A percentile compares a stretch with the other conserved stretches of the same genome.
Evolutionary conservation across 1,140 invertebrate genomes (phyloP).

Genomic region (Drosophila ambigua): DNA sequence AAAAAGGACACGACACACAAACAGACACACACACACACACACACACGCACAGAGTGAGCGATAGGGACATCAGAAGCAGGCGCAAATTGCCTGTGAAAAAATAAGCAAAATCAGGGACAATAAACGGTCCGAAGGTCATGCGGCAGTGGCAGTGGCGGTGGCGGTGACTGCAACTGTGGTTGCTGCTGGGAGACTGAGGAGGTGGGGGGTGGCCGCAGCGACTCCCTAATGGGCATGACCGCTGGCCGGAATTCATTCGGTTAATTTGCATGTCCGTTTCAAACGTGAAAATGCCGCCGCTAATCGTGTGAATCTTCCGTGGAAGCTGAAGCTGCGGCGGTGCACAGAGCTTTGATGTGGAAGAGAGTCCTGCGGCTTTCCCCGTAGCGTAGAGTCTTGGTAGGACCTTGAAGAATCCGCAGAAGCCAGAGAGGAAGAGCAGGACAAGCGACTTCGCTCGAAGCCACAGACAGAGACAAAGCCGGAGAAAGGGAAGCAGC

Average conservation of each 20-base stretch:
- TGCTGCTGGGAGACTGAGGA: constrained; percentile 1
- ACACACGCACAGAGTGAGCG: not conserved
- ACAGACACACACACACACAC: constrained; percentile 16
- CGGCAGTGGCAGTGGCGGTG: not conserved
- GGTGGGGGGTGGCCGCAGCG: not conserved
- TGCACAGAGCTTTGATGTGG: constrained; percentile 38
- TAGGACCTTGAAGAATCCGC: constrained; percentile 3
- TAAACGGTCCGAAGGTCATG: constrained; percentile 60
- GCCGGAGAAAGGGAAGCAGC: not conserved
- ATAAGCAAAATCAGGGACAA: constrained; percentile 30
- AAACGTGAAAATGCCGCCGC: constrained; percentile 34
- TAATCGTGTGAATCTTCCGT: constrained; percentile 47
- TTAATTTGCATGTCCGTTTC: constrained; percentile 69
- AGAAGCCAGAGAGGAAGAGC: not conserved
- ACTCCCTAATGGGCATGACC: constrained; percentile 57
- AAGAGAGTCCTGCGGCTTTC: constrained; percentile 57
- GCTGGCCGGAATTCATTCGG: constrained; percentile 57
- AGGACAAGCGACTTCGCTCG: not conserved
- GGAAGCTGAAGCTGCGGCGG: constrained; percentile 36
- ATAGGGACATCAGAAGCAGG: constrained; percentile 24
- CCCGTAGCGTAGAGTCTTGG: constrained; percentile 16
- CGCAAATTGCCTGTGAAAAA: constrained; percentile 69
- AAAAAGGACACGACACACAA: constrained; percentile 29
- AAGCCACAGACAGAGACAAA: not conserved
- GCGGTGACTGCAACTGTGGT: constrained; percentile 14